Percentiles rank a stretch among this genome's conserved stretches.
These are phyloP conservation scores for Gymnoscopelus braueri DNA, from an alignment of 2,797 vertebrate genomes.

Conservation along the genomic window DNA sequence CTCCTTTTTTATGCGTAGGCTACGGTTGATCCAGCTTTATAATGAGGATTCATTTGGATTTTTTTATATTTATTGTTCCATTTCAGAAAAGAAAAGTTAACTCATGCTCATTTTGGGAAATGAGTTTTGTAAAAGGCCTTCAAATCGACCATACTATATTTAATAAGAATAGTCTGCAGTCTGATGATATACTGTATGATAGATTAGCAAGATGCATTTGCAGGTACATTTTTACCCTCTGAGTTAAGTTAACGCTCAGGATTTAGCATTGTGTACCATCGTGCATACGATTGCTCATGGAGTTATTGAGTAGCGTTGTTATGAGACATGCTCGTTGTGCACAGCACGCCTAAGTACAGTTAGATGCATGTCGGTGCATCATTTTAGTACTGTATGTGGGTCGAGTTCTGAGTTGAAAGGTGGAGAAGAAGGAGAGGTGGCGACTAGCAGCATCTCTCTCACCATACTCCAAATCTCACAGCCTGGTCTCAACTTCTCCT, in stretches of 20 bases:
- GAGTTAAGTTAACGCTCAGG: too few relatives aligned
- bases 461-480: conserved; percentile 81
- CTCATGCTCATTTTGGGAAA: too few relatives aligned
- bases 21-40: conserved; percentile 61
- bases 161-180: too few relatives aligned
- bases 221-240: too few relatives aligned
- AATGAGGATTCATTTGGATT: conserved; percentile 22
- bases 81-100: too few relatives aligned
- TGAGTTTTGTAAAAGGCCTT: too few relatives aligned
- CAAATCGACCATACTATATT: too few relatives aligned
- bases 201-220: too few relatives aligned
- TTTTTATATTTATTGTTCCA: conserved; percentile 24
- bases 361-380: conserved; percentile 51
- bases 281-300: conserved; percentile 42
- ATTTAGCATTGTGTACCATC: conserved; percentile 21
- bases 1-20: conserved; percentile 30
- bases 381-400: conserved; percentile 42
- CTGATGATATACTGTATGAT: too few relatives aligned
- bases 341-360: conserved; percentile 50
- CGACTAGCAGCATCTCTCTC: conserved; percentile 80
- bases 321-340: conserved; percentile 52
- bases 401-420: conserved; percentile 66
- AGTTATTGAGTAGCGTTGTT: conserved; percentile 57
- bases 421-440: conserved; percentile 73
- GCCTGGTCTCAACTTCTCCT: conserved; percentile 79